Base-by-base conservation (phyloP, 2,797 vertebrate genomes). In the Oreortyx pictus region DNA sequence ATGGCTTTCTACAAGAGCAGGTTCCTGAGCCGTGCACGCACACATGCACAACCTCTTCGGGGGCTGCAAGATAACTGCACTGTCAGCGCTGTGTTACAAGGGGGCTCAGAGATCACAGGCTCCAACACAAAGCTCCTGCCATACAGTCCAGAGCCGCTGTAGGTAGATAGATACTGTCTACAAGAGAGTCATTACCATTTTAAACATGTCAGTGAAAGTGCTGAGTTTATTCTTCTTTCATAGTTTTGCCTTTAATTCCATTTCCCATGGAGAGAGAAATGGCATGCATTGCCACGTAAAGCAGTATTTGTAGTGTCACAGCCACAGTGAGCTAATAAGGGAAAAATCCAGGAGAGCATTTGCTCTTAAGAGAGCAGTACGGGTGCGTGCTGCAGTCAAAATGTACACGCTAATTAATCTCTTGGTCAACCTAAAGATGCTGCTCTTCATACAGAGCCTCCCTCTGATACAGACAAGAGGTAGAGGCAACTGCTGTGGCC, bases 11-110 rank as follows among this genome's bases (percentile, higher is more conserved):
- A 60, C 9, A 20, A 46, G 44, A 50, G 3, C 76, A 74, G 52
- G 50, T 4, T 2, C 1, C 14, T 16, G 37, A 62, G 35, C 11
- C 6, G 37, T 43, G 54, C 52, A 5, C 4, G 25, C 24, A 5
- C 24, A 80, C 0, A 9, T 31, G 33, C 41, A 57, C 33, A 7
- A 5, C 0, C 7, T 24, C 52, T 60, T 27, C 11, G 15, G 14
- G 46, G 35, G 41, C 56, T 62, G 33, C 0, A 0, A 65, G 47
- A 66, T 29, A n/a, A 14, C 39, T 71, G 9, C 47, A 33, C 44
- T 60, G 57, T 31, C 61, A 74, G 10, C 23, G 7, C 4, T 57
- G 47, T 9, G 4, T 20, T 35, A 49, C 10, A 61, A 46, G 64
- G n/a, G 83, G 37, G 22, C 54, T 78, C 67, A 13, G 18, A 52